phyloP scores from a whole-genome alignment of 2,888 invertebrate species.

The Pegoplata infirma region DNA sequence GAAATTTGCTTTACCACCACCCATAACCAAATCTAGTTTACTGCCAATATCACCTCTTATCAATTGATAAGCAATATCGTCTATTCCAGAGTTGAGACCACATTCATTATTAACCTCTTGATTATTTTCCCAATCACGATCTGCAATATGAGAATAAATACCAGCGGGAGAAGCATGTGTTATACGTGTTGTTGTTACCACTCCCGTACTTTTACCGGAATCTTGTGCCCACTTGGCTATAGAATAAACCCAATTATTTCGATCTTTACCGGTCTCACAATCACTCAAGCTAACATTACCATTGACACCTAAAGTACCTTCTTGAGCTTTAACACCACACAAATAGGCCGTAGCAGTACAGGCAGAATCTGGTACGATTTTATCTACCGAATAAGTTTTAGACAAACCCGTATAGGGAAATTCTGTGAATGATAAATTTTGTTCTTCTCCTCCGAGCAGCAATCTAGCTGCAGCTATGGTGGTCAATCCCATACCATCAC shows the following conservation, averaged over 20 bases:
- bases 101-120: slow-evolving; percentile 78
- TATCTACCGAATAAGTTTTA: slow-evolving; percentile 86
- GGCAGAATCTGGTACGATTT: slow-evolving; percentile 90
- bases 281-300: slow-evolving; percentile 82
- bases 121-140: slow-evolving; percentile 86
- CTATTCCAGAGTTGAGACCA: slow-evolving; percentile 78
- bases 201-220: slow-evolving; percentile 81
- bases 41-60: slow-evolving; percentile 82
- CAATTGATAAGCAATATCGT: slow-evolving; percentile 87
- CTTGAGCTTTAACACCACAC: no score
- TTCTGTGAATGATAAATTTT: slow-evolving; percentile 84
- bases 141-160: slow-evolving; percentile 80
- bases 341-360: no score
- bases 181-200: slow-evolving; percentile 88
- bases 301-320: slow-evolving; percentile 87
- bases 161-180: slow-evolving; percentile 89
- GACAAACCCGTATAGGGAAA: slow-evolving; percentile 87
- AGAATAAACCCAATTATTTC: slow-evolving; percentile 81
- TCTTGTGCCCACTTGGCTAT: slow-evolving; percentile 86
- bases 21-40: slow-evolving; percentile 86
- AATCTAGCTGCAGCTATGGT: slow-evolving; percentile 88
- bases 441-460: slow-evolving; percentile 87
- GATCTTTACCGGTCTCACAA: slow-evolving; percentile 81
- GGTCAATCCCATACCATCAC: slow-evolving; percentile 92
- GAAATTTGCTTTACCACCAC: slow-evolving; percentile 86